Evolutionary conservation across 2,113 vertebrate species (phyloP), one percentile per base, ranked within the genome.

Genomic region (Platysteira castanea): DNA sequence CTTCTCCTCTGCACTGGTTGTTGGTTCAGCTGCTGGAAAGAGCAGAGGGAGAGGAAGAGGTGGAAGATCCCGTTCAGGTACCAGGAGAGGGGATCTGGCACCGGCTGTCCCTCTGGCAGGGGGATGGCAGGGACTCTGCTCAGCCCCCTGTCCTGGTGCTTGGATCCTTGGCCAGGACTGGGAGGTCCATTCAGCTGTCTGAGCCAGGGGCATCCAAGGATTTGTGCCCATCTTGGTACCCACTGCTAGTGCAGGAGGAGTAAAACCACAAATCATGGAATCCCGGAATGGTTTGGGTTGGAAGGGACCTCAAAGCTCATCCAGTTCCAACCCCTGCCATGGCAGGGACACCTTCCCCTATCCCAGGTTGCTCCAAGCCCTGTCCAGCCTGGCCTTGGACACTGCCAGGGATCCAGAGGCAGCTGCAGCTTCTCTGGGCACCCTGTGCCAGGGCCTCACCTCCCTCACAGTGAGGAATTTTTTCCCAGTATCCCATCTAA

Each of bases 381-480:
- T 0, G 0, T 63, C 65, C 57, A 65, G 0, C 31, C 42, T 73
- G 76, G 35, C 31, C 42, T 73, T 4, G 76, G 42, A 1, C 50
- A 73, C 42, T 80, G 0, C 26, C 59, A 88, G 67, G 31, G 67
- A 65, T 57, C 15, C 64, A 61, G 50, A 50, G 18, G 50, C 67
- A 57, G 67, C 76, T 50, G 11, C 50, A 80, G 59, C 50, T 57
- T 0, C 42, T 73, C 35, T 56, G 56, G 21, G 9, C 3, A 33
- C 2, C 7, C 61, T 37, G 7, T 22, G 7, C 46, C 63, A 52
- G 56, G 3, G 1, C 9, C 50, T 42, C 0, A 0, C 17, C 26
- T 19, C 14, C 44, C 12, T 89, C 59, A 0, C 6, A 88, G 37
- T 3, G 13, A 84, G 1, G 0, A 52, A 73, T 65, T 65, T 4